Evolutionary conservation across 2,113 vertebrate genomes (phyloP).

Genomic region (Aptenodytes patagonicus): DNA sequence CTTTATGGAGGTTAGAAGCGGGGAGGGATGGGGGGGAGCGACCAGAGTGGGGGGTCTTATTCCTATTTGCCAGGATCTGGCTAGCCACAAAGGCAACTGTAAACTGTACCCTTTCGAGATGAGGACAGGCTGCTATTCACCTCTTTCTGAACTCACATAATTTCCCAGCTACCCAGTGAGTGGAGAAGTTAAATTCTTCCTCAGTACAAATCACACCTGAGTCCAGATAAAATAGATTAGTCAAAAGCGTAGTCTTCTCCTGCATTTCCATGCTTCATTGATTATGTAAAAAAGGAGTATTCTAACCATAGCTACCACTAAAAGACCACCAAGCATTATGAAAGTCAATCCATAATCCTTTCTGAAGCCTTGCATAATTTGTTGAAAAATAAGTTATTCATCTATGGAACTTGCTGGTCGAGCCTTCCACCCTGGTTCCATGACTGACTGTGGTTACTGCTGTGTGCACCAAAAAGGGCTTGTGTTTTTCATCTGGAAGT

Average conservation of each 20-base stretch:
- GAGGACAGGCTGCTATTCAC: not conserved
- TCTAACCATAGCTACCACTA: not conserved
- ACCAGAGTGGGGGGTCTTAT: not conserved
- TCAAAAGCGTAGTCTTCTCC: not conserved
- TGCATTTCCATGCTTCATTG: not conserved
- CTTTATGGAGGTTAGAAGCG: not conserved
- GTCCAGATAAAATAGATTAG: not conserved
- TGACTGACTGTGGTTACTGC: not conserved
- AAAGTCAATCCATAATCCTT: not conserved
- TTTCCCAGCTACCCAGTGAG: not conserved
- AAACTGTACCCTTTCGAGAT: not conserved
- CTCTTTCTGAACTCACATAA: not conserved
- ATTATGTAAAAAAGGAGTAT: not conserved
- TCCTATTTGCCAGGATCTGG: not conserved
- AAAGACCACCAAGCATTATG: not conserved
- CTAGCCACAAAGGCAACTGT: not conserved
- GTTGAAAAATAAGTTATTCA: conserved; percentile 1
- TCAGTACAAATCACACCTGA: not conserved
- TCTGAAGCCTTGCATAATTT: not conserved
- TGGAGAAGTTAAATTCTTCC: not conserved
- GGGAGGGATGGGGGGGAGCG: accelerated
- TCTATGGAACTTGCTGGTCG: not conserved
- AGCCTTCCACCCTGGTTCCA: not conserved
- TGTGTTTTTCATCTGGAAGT: not conserved
- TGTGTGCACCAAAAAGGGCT: not conserved